phyloP scores from a whole-genome alignment of 2,113 vertebrate species.

The Epinephelus fuscoguttatus region DNA sequence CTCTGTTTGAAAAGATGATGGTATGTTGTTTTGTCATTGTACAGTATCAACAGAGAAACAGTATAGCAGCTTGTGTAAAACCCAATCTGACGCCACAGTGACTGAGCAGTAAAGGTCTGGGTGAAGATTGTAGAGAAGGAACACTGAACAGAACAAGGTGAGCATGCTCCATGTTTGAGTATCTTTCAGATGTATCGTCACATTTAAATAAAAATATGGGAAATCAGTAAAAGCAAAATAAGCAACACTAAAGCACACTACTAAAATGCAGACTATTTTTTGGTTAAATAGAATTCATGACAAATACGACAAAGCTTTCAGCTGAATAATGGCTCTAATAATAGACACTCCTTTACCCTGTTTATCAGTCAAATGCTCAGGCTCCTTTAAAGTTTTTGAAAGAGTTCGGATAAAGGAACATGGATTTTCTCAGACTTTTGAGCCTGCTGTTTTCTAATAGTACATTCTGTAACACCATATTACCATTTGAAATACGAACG shows the following conservation, averaged over 20 bases:
- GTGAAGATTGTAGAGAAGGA: neutral
- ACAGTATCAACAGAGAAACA: neutral
- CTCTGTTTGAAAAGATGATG: slow-evolving; percentile 97
- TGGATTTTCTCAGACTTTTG: neutral
- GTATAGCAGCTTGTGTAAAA: neutral
- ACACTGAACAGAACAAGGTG: neutral
- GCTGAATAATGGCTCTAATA: neutral
- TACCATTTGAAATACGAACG: neutral
- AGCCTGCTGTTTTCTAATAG: neutral
- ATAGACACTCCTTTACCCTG: neutral
- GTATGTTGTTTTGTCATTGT: slow-evolving; percentile 75
- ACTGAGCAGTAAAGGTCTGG: neutral
- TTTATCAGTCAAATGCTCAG: neutral
- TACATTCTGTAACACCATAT: neutral
- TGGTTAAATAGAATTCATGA: neutral
- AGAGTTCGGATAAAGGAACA: neutral
- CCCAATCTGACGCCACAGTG: neutral
- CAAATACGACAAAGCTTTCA: neutral
- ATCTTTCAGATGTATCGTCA: neutral
- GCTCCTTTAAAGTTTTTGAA: neutral
- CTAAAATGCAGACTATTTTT: neutral
- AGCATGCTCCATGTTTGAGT: neutral
- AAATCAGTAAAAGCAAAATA: neutral
- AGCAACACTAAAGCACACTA: neutral
- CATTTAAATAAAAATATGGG: neutral